Evolutionary conservation across 1,140 invertebrate species (phyloP).

Genomic region (Drosophila subobscura): DNA sequence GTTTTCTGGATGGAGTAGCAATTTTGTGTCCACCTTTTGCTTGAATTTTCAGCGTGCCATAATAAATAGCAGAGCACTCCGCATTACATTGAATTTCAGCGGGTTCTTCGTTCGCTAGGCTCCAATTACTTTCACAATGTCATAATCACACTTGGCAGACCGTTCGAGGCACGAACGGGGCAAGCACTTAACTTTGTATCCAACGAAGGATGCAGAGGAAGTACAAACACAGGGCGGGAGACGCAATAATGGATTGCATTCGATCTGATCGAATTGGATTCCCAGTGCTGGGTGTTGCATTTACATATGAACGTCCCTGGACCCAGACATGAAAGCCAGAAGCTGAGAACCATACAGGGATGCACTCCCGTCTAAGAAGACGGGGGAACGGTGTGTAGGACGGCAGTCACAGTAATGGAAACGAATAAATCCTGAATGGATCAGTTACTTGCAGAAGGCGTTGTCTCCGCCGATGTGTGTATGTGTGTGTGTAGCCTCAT

Average conservation of each 20-base stretch:
- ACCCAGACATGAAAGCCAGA: conserved; percentile 5
- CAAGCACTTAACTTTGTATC: conserved; percentile 20
- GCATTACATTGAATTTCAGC: conserved; percentile 1
- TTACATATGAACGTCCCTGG: conserved; percentile 30
- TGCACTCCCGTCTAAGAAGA: background rate
- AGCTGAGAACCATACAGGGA: background rate
- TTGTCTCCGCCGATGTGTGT: background rate
- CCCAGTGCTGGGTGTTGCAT: conserved; percentile 22
- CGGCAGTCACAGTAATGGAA: conserved; percentile 36
- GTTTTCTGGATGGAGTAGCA: too few relatives aligned
- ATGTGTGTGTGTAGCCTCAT: background rate
- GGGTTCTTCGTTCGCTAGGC: background rate
- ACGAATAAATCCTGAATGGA: conserved; percentile 66
- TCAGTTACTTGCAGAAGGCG: conserved; percentile 55
- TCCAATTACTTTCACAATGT: conserved; percentile 18
- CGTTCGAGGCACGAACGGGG: background rate
- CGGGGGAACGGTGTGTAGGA: background rate
- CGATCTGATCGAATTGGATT: conserved; percentile 16
- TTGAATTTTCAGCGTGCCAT: too few relatives aligned
- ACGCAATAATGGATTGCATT: conserved; percentile 51
- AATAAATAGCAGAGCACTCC: too few relatives aligned
- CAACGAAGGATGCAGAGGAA: conserved; percentile 17
- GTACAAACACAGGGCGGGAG: conserved; percentile 30
- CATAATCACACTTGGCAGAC: conserved; percentile 22
- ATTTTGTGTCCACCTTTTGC: too few relatives aligned